phyloP scores from a whole-genome alignment of 2,113 vertebrate species.

The Hepsetus odoe region DNA sequence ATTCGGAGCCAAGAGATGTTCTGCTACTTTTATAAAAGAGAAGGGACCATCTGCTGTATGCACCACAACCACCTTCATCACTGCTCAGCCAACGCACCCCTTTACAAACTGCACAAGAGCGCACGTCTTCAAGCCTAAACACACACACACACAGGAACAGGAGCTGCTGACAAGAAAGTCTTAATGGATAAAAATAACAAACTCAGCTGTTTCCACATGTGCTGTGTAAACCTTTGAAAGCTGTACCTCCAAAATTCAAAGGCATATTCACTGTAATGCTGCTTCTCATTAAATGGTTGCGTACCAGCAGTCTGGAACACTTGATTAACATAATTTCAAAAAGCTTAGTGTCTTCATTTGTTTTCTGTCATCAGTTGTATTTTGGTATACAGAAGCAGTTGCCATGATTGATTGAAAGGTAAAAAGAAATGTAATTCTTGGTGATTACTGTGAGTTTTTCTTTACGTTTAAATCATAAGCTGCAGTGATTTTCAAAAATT shows the following conservation, averaged over 20 bases:
- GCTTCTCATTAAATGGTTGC: slow-evolving; percentile 30
- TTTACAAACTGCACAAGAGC: slow-evolving; percentile 23
- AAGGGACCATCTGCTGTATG: slow-evolving; percentile 42
- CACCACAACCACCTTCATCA: slow-evolving; percentile 43
- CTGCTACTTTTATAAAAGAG: slow-evolving; percentile 15
- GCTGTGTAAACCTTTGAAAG: neutral
- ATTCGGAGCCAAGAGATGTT: slow-evolving; percentile 20
- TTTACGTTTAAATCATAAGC: neutral
- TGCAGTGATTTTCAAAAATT: neutral
- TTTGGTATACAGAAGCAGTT: neutral
- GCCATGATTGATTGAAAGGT: neutral
- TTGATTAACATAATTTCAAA: neutral
- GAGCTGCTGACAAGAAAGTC: neutral
- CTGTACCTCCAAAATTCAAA: neutral
- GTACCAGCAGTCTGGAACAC: neutral
- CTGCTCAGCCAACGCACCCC: slow-evolving; percentile 28
- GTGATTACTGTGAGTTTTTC: slow-evolving; percentile 13
- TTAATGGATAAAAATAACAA: neutral
- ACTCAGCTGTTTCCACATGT: neutral
- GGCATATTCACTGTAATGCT: neutral
- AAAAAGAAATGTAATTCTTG: neutral
- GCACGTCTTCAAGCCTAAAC: neutral
- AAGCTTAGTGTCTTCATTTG: neutral
- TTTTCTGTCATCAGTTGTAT: neutral
- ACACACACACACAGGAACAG: neutral